Base-by-base conservation (phyloP, 2,797 vertebrate genomes). In the Adelosebastes latens region DNA sequence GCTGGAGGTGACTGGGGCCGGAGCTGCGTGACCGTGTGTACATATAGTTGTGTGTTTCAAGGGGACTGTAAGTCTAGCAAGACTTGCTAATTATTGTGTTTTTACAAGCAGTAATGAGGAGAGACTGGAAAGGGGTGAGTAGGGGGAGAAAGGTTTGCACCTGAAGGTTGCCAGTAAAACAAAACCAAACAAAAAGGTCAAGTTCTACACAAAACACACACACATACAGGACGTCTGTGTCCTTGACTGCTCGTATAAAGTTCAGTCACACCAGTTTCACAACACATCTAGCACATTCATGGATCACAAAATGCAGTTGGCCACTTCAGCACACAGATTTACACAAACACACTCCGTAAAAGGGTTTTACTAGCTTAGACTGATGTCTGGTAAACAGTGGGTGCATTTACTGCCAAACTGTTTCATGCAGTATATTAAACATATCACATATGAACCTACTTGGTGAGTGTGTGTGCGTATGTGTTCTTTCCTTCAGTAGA, bases 91-190 rank as follows among this genome's bases (percentile, higher is more conserved):
- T 92, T 75, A 84, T 80, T 80, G 25, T 66, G 66, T 90, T 93
- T 94, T 94, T 87, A 92, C 78, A 79, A 83, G 89, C 86, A 65
- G 79, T 87, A 86, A 90, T 85, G 80, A 86, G 81, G 85, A 79
- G 69, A 81, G 82, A 80, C 73, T n/a, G 78, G 77, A 70, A 63
- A n/a, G 24, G 58, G 75, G 60, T 27, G 62, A 82, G 65, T 69
- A 63, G 67, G 77, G 78, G 56, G 86, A 6, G 61, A 65, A 58
- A 55, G 70, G 80, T 91, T 92, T 83, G 84, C 87, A 94, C 93
- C 88, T 91, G 80, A 90, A 92, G 89, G 86, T 91, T 88, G 32
- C 81, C 68, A 81, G 49, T 89, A 84, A 91, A 92, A 72, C 13
- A 31, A 80, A 77, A 62, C 25, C 18, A 63, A 77, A 72, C 65